Conservation (phyloP, 92 coral and sea anemone genomes). For the Galaxea fascicularis region DNA sequence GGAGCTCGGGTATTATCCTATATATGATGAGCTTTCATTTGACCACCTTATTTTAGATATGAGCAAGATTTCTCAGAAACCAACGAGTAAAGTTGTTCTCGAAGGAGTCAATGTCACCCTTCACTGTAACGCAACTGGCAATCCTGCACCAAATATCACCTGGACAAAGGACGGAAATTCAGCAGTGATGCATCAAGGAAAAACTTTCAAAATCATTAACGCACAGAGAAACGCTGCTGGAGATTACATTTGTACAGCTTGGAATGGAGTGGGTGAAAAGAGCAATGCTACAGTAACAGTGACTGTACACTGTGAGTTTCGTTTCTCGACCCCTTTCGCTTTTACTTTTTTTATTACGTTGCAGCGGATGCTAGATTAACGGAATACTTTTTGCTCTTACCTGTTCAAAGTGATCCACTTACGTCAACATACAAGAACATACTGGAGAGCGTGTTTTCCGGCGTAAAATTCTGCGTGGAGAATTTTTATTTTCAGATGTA, state of each 20-base stretch:
- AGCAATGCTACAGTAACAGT: neutral
- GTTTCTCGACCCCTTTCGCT: no score
- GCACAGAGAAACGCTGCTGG: constrained; percentile 2
- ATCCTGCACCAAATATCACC: constrained; percentile 41
- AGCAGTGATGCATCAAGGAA: constrained; percentile 24
- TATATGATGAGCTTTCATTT: no score
- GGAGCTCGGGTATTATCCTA: no score
- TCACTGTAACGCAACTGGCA: constrained; percentile 30
- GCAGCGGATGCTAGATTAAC: neutral
- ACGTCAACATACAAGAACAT: no score
- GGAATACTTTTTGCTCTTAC: neutral
- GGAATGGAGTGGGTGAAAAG: constrained; percentile 28
- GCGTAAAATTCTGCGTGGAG: no score
- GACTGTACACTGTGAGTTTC: constrained; percentile 27
- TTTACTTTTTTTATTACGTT: neutral
- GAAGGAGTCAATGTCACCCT: constrained; percentile 18
- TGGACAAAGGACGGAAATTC: constrained; percentile 26
- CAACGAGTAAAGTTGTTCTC: neutral
- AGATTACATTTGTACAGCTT: constrained; percentile 11
- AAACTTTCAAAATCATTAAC: neutral
- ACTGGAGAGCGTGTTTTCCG: no score
- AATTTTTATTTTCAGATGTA: no score
- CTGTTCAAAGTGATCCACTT: no score
- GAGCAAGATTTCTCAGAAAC: neutral
- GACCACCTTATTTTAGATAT: neutral